Evolutionary conservation across 2,888 invertebrate genomes (phyloP).

Genomic region (Podabrus alpinus): DNA sequence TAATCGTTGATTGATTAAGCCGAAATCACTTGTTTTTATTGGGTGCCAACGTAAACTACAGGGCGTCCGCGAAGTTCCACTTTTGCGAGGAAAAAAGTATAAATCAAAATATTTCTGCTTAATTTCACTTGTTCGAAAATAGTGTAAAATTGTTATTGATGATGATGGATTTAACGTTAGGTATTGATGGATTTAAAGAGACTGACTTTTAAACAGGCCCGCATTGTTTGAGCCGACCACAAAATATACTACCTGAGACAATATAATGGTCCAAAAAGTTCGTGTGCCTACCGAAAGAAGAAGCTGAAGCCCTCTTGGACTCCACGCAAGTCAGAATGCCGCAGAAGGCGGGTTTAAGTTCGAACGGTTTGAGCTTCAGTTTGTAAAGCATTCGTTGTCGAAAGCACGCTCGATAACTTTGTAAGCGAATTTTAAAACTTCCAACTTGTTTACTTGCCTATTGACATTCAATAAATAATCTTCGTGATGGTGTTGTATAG

Average conservation of each 20-base stretch:
- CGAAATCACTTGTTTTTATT: not conserved
- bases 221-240: constrained; percentile 1
- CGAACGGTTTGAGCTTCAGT: constrained; percentile 29
- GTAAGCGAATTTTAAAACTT: not conserved
- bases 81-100: not conserved
- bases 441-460: not conserved
- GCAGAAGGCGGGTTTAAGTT: constrained; percentile 34
- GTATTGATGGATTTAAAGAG: not conserved
- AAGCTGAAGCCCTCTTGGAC: constrained; percentile 33
- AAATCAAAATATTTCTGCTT: not conserved
- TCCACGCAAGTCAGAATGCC: constrained; percentile 32
- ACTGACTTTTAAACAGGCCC: not conserved
- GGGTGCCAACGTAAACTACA: not conserved
- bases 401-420: constrained; percentile 29
- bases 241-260: constrained; percentile 19
- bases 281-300: constrained; percentile 28
- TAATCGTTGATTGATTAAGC: not conserved
- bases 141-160: not conserved
- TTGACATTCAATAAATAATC: not conserved
- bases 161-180: not conserved
- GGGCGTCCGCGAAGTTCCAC: not conserved
- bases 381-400: constrained; percentile 32
- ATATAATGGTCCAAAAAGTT: constrained; percentile 27
- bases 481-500: not conserved
- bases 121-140: not conserved